phyloP scores from a whole-genome alignment of 1,140 invertebrate species.

The Antheraea pernyi region DNA sequence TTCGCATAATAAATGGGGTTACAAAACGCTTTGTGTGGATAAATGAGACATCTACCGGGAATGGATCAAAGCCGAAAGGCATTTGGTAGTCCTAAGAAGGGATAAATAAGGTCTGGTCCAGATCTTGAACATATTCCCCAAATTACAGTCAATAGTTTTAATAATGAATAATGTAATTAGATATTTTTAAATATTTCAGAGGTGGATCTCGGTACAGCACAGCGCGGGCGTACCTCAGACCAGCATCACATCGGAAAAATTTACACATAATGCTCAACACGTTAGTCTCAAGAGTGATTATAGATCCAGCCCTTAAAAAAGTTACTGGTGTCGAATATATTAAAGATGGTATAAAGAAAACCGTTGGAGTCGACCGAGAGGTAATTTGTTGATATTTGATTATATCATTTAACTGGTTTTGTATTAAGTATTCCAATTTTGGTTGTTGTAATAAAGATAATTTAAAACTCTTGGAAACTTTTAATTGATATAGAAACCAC shows the following conservation, averaged over 20 bases:
- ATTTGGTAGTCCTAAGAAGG: too few relatives aligned
- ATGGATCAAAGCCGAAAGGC: too few relatives aligned
- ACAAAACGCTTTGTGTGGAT: too few relatives aligned
- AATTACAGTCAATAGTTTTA: too few relatives aligned
- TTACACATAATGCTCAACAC: slow-evolving; percentile 85
- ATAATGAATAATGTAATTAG: too few relatives aligned
- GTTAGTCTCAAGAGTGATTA: slow-evolving; percentile 80
- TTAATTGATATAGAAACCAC: too few relatives aligned
- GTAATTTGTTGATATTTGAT: slow-evolving; percentile 29
- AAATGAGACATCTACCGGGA: too few relatives aligned
- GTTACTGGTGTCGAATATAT: slow-evolving; percentile 79
- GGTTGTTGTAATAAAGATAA: too few relatives aligned
- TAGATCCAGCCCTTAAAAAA: slow-evolving; percentile 75
- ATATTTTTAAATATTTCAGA: slow-evolving; percentile 46
- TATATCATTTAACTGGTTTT: background rate
- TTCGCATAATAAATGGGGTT: too few relatives aligned
- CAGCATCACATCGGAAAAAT: slow-evolving; percentile 87
- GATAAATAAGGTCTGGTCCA: too few relatives aligned
- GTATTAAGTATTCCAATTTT: background rate
- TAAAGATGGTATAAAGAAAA: slow-evolving; percentile 75
- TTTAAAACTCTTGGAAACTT: too few relatives aligned
- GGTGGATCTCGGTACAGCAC: slow-evolving; percentile 84
- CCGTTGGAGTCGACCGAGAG: slow-evolving; percentile 85
- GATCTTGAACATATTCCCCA: too few relatives aligned
- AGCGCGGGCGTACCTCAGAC: slow-evolving; percentile 91